These are phyloP conservation scores for Agapornis roseicollis DNA, from an alignment of 2,113 vertebrate species.

Conservation along the genomic window DNA sequence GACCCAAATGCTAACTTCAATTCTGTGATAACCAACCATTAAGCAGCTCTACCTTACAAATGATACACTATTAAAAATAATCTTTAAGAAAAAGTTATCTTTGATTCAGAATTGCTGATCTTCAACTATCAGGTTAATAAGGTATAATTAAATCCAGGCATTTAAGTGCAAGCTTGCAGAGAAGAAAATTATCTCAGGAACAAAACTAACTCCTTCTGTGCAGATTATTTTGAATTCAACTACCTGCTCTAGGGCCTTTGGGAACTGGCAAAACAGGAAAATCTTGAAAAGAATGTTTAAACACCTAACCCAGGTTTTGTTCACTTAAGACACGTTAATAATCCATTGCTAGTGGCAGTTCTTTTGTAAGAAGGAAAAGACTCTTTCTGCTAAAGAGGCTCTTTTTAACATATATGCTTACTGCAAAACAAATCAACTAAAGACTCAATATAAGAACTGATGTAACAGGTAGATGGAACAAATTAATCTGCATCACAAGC, in stretches of 20 bases:
- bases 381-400: slow-evolving; percentile 13
- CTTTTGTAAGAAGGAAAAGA: slow-evolving; percentile 21
- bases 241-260: slow-evolving; percentile 32
- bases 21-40: not conserved
- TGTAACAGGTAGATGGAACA: slow-evolving; percentile 54
- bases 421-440: not conserved
- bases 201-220: slow-evolving; percentile 32
- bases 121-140: not conserved
- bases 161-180: slow-evolving; percentile 26
- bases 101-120: not conserved
- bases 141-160: slow-evolving; percentile 11
- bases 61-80: not conserved
- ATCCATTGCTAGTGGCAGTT: slow-evolving; percentile 52
- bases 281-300: slow-evolving; percentile 52
- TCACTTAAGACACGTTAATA: slow-evolving; percentile 33
- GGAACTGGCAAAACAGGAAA: slow-evolving; percentile 52
- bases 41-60: not conserved
- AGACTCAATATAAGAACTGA: not conserved
- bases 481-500: not conserved
- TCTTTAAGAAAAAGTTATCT: not conserved
- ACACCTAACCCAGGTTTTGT: slow-evolving; percentile 29
- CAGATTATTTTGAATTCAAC: slow-evolving; percentile 28
- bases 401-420: not conserved
- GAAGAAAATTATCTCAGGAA: slow-evolving; percentile 37
- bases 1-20: not conserved